These are phyloP conservation scores for Himalopsyche kuldschensis DNA, from an alignment of 2,888 invertebrate genomes.

Conservation along the genomic window DNA sequence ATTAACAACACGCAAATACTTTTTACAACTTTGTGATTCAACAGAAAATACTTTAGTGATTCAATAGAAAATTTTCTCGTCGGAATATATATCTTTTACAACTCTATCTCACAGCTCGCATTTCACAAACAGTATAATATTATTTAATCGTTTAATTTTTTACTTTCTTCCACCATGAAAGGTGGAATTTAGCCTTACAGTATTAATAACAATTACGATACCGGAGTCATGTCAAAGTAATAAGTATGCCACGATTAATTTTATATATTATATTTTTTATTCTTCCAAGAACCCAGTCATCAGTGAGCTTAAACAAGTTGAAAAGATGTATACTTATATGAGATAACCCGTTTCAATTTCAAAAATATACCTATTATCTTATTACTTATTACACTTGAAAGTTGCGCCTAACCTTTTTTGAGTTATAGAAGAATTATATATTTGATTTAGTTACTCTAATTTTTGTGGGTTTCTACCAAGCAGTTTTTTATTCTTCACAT, in stretches of 20 bases:
- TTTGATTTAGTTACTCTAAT: too few species aligned
- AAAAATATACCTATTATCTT: not conserved
- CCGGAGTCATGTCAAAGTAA: not conserved
- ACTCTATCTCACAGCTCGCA: too few species aligned
- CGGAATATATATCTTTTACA: not conserved
- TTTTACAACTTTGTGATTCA: too few species aligned
- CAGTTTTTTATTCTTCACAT: too few species aligned
- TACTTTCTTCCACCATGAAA: not conserved
- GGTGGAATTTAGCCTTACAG: not conserved
- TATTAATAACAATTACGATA: not conserved
- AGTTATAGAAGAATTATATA: not conserved
- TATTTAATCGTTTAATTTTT: not conserved
- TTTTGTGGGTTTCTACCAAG: too few species aligned
- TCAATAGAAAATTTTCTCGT: too few species aligned
- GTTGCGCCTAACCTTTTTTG: not conserved
- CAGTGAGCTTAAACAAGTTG: not conserved
- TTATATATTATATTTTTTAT: not conserved
- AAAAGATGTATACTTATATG: not conserved
- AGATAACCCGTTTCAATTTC: not conserved
- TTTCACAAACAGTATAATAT: not conserved
- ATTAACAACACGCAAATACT: too few species aligned
- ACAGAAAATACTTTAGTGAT: too few species aligned
- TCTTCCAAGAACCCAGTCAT: not conserved
- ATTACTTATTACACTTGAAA: not conserved
- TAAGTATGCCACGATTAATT: not conserved